Percentiles rank a stretch among this genome's conserved stretches.
phyloP scores from a whole-genome alignment of 2,888 invertebrate genomes.

The Sphinx pinastri region DNA sequence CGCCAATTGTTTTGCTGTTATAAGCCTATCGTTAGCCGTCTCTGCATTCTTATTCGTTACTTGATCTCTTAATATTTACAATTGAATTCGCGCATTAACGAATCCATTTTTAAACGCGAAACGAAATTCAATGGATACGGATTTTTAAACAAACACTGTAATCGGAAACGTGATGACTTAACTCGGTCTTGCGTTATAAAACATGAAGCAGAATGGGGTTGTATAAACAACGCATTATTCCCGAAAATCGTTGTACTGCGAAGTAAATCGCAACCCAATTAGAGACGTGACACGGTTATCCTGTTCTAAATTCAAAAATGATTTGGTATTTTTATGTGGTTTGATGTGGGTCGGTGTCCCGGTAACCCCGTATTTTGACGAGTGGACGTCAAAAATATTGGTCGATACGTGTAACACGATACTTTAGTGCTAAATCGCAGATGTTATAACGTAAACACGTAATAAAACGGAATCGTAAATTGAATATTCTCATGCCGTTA shows the following conservation, averaged over 20 bases:
- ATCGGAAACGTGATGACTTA: not conserved
- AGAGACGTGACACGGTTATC: conserved; percentile 68
- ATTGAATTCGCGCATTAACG: too few relatives aligned
- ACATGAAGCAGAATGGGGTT: conserved; percentile 50
- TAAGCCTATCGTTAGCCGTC: conserved; percentile 5
- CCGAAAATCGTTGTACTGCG: conserved; percentile 45
- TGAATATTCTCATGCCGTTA: not conserved
- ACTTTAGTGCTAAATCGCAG: not conserved
- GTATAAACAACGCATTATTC: conserved; percentile 54
- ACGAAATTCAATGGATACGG: not conserved
- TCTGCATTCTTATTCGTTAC: not conserved
- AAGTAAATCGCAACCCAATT: conserved; percentile 63
- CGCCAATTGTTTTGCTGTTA: not conserved
- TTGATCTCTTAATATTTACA: not conserved
- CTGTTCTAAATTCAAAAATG: conserved; percentile 39
- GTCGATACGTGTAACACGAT: not conserved
- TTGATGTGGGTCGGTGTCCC: not conserved
- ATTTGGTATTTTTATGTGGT: conserved; percentile 35
- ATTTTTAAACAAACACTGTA: not conserved
- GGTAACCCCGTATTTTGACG: not conserved
- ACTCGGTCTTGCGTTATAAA: conserved; percentile 31
- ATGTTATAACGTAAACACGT: conserved; percentile 12
- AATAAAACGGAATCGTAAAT: conserved; percentile 11
- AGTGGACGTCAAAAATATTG: not conserved
- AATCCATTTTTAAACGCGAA: not conserved